A percentile compares a stretch with the other conserved stretches of the same genome.
Conservation (phyloP, 2,888 invertebrate genomes). For the Asteroscopus sphinx region DNA sequence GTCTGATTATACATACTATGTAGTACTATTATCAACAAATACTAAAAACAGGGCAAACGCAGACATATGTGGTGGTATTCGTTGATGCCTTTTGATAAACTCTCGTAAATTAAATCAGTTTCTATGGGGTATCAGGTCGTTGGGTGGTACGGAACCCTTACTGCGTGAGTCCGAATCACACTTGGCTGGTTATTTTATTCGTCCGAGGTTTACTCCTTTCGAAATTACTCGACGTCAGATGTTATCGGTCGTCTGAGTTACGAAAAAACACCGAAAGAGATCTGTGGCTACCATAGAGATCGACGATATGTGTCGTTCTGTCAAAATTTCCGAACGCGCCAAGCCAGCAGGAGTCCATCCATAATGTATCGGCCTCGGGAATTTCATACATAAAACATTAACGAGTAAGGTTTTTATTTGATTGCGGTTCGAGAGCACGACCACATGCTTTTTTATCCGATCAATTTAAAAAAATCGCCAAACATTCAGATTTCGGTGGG, state of each 20-base stretch:
- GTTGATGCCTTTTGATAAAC: no score
- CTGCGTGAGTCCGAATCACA: no score
- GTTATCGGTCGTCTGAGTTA: constrained; percentile 70
- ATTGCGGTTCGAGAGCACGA: constrained; percentile 80
- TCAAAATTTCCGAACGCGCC: constrained; percentile 83
- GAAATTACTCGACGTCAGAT: constrained; percentile 62
- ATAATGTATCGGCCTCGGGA: constrained; percentile 84
- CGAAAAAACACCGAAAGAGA: constrained; percentile 74
- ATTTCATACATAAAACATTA: constrained; percentile 88
- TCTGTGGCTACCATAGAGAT: constrained; percentile 80
- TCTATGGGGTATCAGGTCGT: no score
- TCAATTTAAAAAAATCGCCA: constrained; percentile 79
- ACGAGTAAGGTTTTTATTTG: constrained; percentile 88
- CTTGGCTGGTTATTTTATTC: no score
- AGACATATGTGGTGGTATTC: no score
- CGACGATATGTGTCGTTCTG: constrained; percentile 82
- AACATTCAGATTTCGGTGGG: constrained; percentile 84
- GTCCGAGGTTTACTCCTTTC: no score
- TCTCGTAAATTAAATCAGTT: no score
- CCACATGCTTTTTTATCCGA: constrained; percentile 74
- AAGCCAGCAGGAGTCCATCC: constrained; percentile 85
- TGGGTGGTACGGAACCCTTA: no score
- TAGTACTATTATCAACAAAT: no score
- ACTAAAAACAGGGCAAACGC: no score
- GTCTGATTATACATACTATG: no score